phyloP scores from a whole-genome alignment of 2,113 vertebrate species.

The Crocuta crocuta region DNA sequence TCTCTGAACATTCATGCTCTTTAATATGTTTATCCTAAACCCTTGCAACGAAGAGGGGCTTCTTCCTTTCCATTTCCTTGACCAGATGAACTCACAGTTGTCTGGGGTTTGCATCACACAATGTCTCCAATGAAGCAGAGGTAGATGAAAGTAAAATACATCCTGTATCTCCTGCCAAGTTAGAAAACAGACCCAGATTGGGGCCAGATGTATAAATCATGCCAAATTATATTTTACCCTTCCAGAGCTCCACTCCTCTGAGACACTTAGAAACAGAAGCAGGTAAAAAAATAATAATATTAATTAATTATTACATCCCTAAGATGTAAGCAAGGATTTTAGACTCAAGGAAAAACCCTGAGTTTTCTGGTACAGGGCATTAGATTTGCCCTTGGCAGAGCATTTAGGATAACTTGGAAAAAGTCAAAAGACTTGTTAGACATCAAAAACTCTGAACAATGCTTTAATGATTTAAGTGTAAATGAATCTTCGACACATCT shows the following conservation, averaged over 20 bases:
- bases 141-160: conserved; percentile 71
- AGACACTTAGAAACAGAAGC: not conserved
- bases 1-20: not conserved
- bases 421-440: conserved; percentile 68
- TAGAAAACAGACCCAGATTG: conserved; percentile 27
- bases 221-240: not conserved
- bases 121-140: conserved; percentile 51
- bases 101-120: conserved; percentile 8
- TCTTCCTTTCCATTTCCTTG: not conserved
- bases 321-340: not conserved
- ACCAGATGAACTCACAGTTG: conserved; percentile 9
- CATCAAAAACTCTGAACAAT: conserved; percentile 69
- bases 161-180: conserved; percentile 60
- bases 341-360: conserved; percentile 11
- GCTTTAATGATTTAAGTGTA: conserved; percentile 70
- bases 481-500: conserved; percentile 76
- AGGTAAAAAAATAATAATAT: not conserved
- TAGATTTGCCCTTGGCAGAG: conserved; percentile 41
- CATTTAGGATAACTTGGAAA: conserved; percentile 60
- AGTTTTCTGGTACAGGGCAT: not conserved
- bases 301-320: not conserved
- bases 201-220: conserved; percentile 65
- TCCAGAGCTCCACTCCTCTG: not conserved
- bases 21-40: not conserved
- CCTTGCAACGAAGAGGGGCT: not conserved